Evolutionary conservation across 35 echinoderm and acorn worm genomes (phyloP).

Genomic region (Heliocidaris tuberculata): DNA sequence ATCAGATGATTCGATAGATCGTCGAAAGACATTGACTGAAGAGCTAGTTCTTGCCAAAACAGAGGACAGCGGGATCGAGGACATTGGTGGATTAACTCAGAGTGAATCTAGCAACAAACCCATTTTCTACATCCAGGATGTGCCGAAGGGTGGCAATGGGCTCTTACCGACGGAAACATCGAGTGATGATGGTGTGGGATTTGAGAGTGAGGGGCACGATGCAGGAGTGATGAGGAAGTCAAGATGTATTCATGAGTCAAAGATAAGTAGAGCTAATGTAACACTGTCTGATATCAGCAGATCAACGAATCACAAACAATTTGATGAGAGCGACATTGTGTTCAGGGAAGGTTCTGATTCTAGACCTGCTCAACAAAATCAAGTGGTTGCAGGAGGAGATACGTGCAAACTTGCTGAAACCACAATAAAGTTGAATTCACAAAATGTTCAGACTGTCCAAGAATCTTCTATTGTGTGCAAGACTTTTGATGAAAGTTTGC

Average conservation of each 20-base stretch:
- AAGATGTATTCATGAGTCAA: neutral
- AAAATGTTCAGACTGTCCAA: neutral
- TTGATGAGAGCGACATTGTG: conserved; percentile 23
- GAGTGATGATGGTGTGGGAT: conserved; percentile 33
- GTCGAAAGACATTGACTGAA: conserved; percentile 21
- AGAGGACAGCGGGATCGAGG: conserved; percentile 25
- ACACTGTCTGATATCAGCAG: neutral
- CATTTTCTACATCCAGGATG: neutral
- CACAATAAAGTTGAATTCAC: neutral
- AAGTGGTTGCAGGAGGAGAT: neutral
- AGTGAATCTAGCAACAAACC: conserved; percentile 18
- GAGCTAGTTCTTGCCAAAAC: neutral
- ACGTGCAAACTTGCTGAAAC: neutral
- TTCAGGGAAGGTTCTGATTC: neutral
- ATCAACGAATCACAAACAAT: neutral
- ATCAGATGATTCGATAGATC: conserved; percentile 38
- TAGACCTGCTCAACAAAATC: neutral
- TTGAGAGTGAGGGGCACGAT: neutral
- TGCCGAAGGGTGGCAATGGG: neutral
- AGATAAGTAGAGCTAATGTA: neutral
- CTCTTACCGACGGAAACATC: neutral
- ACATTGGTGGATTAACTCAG: neutral
- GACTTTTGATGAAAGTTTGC: conserved; percentile 19
- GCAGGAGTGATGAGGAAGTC: neutral
- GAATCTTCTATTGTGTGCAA: conserved; percentile 51